A percentile compares a stretch with the other conserved stretches of the same genome.
phyloP scores from a whole-genome alignment of 2,113 vertebrate genomes.

The Dromaius novaehollandiae region DNA sequence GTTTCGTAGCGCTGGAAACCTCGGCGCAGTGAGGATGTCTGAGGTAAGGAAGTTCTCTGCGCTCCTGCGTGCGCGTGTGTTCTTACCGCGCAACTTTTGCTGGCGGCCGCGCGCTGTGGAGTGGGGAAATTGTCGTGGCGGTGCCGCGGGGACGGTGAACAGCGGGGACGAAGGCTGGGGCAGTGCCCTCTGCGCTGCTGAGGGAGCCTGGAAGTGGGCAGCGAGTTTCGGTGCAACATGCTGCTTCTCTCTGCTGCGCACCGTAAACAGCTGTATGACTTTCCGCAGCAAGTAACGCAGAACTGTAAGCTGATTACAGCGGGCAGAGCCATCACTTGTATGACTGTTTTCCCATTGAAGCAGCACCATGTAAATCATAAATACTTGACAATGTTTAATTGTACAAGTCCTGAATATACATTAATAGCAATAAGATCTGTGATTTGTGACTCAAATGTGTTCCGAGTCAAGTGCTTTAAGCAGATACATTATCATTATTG shows the following conservation, averaged over 20 bases:
- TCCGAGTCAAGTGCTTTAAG: constrained; percentile 71
- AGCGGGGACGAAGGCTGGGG: constrained; percentile 52
- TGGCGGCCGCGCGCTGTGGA: constrained; percentile 38
- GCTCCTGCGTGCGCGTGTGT: constrained; percentile 52
- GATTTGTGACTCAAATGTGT: constrained; percentile 64
- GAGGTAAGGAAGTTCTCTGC: constrained; percentile 87
- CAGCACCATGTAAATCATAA: constrained; percentile 45
- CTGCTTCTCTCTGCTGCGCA: not conserved
- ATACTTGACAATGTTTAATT: constrained; percentile 66
- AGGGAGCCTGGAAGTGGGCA: constrained; percentile 6
- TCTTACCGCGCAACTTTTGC: constrained; percentile 65
- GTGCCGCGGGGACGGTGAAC: constrained; percentile 54
- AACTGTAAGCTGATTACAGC: constrained; percentile 50
- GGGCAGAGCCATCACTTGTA: constrained; percentile 35
- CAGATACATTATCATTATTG: constrained; percentile 64
- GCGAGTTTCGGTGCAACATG: constrained; percentile 24
- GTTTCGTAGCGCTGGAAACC: constrained; percentile 80
- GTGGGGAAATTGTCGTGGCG: constrained; percentile 25
- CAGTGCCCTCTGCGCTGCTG: not conserved
- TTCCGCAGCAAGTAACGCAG: constrained; percentile 46
- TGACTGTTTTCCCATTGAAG: constrained; percentile 50
- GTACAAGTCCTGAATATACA: constrained; percentile 34
- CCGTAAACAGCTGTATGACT: constrained; percentile 46
- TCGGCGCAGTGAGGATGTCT: constrained; percentile 89
- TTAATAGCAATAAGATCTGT: constrained; percentile 60